A percentile compares a stretch with the other conserved stretches of the same genome.
These are phyloP conservation scores for Meriones psammophilus DNA, from an alignment of 2,797 vertebrate species.

Conservation along the genomic window DNA sequence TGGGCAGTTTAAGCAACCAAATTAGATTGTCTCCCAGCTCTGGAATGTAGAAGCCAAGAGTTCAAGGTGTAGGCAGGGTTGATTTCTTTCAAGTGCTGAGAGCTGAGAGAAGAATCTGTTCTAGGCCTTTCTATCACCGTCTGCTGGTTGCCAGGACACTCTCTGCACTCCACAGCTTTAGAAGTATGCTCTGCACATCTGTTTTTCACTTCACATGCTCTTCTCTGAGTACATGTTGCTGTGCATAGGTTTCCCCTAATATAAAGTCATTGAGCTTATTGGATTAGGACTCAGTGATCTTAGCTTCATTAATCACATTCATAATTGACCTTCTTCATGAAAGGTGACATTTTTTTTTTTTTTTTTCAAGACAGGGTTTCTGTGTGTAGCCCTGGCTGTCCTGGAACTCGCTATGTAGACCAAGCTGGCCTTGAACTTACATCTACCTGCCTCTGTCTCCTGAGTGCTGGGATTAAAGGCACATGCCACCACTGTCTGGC, in stretches of 20 bases:
- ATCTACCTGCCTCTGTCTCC: not conserved
- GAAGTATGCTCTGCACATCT: not conserved
- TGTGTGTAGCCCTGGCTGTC: not conserved
- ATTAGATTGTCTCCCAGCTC: not conserved
- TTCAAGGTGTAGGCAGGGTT: not conserved
- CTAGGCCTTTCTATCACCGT: not conserved
- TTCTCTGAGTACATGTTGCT: not conserved
- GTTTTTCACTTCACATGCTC: not conserved
- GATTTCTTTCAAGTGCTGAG: not conserved
- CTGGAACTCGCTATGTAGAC: not conserved
- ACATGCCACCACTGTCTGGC: too few relatives aligned
- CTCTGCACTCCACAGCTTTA: not conserved
- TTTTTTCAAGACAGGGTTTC: not conserved
- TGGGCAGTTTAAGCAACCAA: not conserved
- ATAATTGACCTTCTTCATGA: not conserved
- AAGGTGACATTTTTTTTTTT: not conserved
- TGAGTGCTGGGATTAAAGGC: not conserved
- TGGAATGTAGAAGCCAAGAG: constrained; percentile 3
- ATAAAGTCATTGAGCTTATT: not conserved
- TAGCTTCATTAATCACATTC: not conserved
- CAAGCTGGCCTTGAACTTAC: not conserved
- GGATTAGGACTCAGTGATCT: not conserved
- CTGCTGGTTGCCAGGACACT: not conserved
- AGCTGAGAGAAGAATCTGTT: not conserved
- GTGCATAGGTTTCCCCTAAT: not conserved